Evolutionary conservation across 2,113 vertebrate genomes (phyloP).

Genomic region (Gopherus flavomarginatus): DNA sequence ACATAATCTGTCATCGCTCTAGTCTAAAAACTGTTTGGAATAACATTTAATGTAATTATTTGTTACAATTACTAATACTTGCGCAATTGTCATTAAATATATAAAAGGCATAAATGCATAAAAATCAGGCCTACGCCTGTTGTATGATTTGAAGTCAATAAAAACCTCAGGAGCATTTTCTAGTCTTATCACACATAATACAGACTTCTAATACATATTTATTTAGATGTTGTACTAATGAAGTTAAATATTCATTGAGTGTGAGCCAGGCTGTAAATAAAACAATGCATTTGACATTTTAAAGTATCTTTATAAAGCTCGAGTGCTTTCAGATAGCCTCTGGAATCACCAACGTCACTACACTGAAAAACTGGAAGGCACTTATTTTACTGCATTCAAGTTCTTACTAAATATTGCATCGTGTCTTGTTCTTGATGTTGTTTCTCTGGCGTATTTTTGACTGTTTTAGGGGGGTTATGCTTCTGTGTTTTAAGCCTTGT

Average conservation of each 20-base stretch:
- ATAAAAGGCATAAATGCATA: not conserved
- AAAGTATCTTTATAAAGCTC: not conserved
- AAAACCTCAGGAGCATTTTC: constrained; percentile 16
- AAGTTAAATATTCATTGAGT: not conserved
- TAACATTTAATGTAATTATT: not conserved
- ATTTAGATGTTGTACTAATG: not conserved
- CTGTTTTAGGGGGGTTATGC: not conserved
- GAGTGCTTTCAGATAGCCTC: not conserved
- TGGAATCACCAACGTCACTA: not conserved
- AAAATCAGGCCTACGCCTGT: not conserved
- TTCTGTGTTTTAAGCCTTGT: not conserved
- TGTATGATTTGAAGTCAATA: not conserved
- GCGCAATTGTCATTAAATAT: not conserved
- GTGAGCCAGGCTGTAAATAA: not conserved
- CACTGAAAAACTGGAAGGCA: not conserved
- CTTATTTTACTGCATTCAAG: fast-evolving
- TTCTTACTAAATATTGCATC: fast-evolving
- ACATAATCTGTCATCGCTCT: not conserved
- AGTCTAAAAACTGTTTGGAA: not conserved
- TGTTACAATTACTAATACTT: not conserved
- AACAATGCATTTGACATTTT: not conserved
- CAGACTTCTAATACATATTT: not conserved
- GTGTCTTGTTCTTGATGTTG: not conserved
- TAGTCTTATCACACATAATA: not conserved
- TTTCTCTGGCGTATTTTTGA: not conserved